phyloP scores from a whole-genome alignment of 2,888 invertebrate species.

The Protodeltote pygarga region DNA sequence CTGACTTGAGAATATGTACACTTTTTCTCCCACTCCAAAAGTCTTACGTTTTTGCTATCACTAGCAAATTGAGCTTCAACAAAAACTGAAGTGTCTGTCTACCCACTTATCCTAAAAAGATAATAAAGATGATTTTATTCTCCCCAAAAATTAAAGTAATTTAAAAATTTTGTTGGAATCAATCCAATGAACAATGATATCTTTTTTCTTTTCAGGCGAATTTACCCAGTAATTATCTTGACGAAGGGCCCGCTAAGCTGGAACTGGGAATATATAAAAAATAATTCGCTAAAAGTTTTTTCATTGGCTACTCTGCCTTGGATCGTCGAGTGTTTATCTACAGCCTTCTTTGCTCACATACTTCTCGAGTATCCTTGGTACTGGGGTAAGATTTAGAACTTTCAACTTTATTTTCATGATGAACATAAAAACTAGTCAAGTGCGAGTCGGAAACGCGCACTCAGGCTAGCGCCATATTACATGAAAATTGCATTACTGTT shows the following conservation, averaged over 20 bases:
- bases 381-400: conserved; percentile 74
- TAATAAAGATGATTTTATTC: background rate
- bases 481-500: too few species aligned
- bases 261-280: conserved; percentile 84
- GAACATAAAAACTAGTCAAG: conserved; percentile 8
- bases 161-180: background rate
- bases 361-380: conserved; percentile 82
- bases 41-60: too few species aligned
- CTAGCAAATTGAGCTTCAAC: too few species aligned
- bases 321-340: conserved; percentile 80
- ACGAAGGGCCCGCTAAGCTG: conserved; percentile 81
- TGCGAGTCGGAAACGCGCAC: too few species aligned
- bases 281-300: conserved; percentile 80
- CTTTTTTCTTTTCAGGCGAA: conserved; percentile 67
- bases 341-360: conserved; percentile 74
- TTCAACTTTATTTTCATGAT: conserved; percentile 18
- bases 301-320: conserved; percentile 82
- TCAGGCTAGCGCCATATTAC: too few species aligned
- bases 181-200: conserved; percentile 1
- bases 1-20: too few species aligned
- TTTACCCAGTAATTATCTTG: conserved; percentile 82
- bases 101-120: background rate
- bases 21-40: too few species aligned
- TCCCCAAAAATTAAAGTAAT: background rate
- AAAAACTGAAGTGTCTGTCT: too few species aligned